These are phyloP conservation scores for Chymomyza caudatula DNA, from an alignment of 2,888 invertebrate genomes.

Conservation along the genomic window DNA sequence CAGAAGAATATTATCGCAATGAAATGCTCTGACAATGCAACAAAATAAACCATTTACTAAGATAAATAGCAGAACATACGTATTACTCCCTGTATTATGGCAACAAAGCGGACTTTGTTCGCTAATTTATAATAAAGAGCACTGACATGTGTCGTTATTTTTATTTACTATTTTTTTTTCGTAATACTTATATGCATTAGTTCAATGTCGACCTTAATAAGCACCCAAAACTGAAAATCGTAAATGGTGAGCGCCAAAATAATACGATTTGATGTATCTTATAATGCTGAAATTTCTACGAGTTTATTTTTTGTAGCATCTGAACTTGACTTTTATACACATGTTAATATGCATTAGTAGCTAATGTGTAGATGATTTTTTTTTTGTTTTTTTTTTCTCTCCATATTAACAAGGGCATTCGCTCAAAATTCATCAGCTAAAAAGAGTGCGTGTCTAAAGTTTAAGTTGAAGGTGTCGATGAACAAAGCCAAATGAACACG, in stretches of 20 bases:
- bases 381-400: constrained; percentile 26
- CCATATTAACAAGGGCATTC: constrained; percentile 57
- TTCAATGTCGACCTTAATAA: neutral
- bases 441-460: constrained; percentile 60
- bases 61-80: neutral
- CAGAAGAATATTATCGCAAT: no score
- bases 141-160: neutral
- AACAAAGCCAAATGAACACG: constrained; percentile 45
- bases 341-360: constrained; percentile 49
- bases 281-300: constrained; percentile 8
- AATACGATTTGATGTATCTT: constrained; percentile 13
- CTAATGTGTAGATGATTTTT: constrained; percentile 30
- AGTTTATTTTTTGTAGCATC: neutral
- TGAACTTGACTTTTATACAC: constrained; percentile 56
- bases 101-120: neutral
- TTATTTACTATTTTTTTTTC: neutral
- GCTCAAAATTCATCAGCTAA: constrained; percentile 20
- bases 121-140: neutral
- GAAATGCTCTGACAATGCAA: no score
- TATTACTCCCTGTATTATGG: neutral
- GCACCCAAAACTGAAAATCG: neutral
- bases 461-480: constrained; percentile 64
- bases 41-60: no score
- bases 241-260: neutral
- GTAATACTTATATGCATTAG: neutral